phyloP scores from a whole-genome alignment of 2,797 vertebrate species.

The Xyrichtys novacula region DNA sequence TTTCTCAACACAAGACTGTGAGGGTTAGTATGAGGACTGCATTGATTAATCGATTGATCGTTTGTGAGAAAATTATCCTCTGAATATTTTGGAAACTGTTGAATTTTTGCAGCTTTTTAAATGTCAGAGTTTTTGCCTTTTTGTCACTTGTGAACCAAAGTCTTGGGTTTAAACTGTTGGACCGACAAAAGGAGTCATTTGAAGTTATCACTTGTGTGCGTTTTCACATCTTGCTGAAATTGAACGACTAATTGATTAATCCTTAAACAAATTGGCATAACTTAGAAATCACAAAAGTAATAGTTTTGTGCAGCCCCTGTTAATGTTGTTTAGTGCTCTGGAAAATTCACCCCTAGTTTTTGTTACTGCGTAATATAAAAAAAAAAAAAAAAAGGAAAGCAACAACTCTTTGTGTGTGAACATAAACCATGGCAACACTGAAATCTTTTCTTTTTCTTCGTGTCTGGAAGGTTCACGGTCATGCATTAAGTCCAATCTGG shows the following conservation, averaged over 20 bases:
- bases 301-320: neutral
- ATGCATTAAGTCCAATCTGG: slow-evolving; percentile 70
- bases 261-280: neutral
- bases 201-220: neutral
- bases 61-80: neutral
- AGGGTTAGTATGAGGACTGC: slow-evolving; percentile 64
- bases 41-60: neutral
- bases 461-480: slow-evolving; percentile 66
- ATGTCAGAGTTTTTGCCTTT: neutral
- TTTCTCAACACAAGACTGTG: slow-evolving; percentile 66
- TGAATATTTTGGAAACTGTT: neutral
- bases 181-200: neutral
- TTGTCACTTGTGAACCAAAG: too few relatives aligned
- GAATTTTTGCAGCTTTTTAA: neutral
- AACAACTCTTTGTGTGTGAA: slow-evolving; percentile 63
- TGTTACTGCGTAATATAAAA: too few relatives aligned
- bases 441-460: slow-evolving; percentile 65
- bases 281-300: too few relatives aligned
- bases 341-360: slow-evolving; percentile 47
- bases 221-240: neutral
- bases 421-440: slow-evolving; percentile 52
- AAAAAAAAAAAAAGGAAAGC: too few relatives aligned
- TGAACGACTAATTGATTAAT: neutral
- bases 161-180: neutral
- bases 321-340: slow-evolving; percentile 60